Conservation (phyloP, 2,888 invertebrate species). For the Rhogogaster chlorosoma region DNA sequence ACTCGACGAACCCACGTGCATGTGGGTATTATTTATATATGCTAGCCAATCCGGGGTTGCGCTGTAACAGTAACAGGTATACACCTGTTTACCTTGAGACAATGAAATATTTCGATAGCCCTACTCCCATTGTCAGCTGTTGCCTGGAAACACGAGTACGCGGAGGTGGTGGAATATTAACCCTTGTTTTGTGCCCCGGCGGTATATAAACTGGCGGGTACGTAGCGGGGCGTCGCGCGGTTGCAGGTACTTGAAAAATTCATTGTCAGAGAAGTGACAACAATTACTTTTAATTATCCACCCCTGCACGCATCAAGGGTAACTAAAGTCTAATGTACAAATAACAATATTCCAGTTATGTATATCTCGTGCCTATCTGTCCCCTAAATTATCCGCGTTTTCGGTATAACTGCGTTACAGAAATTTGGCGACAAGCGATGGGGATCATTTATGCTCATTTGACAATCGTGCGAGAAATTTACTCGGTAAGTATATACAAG, state of each 20-base stretch:
- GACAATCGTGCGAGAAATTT: too few relatives aligned
- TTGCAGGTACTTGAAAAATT: constrained; percentile 4
- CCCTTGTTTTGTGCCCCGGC: neutral
- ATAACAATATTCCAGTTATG: neutral
- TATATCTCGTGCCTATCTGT: neutral
- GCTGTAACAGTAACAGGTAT: neutral
- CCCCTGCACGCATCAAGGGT: neutral
- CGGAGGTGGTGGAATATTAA: neutral
- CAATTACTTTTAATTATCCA: constrained; percentile 10
- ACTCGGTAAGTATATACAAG: too few relatives aligned
- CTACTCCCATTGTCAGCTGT: constrained; percentile 11
- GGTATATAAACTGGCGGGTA: neutral
- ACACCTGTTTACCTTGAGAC: neutral
- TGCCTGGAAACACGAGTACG: neutral
- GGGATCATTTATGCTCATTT: too few relatives aligned
- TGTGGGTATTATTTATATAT: neutral
- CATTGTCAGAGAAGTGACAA: constrained; percentile 14
- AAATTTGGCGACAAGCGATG: too few relatives aligned
- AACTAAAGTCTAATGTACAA: neutral
- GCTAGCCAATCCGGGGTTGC: neutral
- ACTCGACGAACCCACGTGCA: neutral
- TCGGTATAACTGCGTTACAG: too few relatives aligned
- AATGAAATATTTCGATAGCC: constrained; percentile 25
- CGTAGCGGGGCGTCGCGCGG: neutral
- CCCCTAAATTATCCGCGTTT: too few relatives aligned